Conservation (phyloP, 2,888 invertebrate species). For the Cordilura impudica region DNA sequence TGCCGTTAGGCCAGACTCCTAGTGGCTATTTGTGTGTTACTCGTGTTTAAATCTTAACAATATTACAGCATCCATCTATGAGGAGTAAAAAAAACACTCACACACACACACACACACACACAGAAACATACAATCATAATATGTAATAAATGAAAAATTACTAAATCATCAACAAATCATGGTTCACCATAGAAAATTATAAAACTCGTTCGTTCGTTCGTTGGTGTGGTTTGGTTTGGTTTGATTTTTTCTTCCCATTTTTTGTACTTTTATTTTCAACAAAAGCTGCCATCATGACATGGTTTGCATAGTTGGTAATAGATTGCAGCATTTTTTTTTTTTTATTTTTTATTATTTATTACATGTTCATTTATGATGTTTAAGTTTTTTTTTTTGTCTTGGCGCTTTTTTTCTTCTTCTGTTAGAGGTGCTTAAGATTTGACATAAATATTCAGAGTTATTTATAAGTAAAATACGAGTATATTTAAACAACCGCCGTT, state of each 20-base stretch:
- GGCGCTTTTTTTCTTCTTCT: not conserved
- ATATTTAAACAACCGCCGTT: slow-evolving; percentile 17
- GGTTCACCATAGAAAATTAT: slow-evolving; percentile 42
- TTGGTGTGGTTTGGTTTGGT: slow-evolving; percentile 1
- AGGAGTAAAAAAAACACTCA: not conserved
- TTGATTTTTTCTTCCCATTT: not conserved
- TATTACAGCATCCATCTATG: slow-evolving; percentile 45
- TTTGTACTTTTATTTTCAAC: not conserved
- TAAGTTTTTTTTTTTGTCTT: not conserved
- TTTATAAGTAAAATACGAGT: slow-evolving; percentile 46
- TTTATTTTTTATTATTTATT: slow-evolving; percentile 47
- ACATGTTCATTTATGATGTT: slow-evolving; percentile 35
- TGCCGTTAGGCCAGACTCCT: not conserved
- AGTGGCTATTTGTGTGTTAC: not conserved
- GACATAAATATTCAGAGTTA: slow-evolving; percentile 54
- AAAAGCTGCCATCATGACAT: slow-evolving; percentile 6
- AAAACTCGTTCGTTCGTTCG: slow-evolving; percentile 40
- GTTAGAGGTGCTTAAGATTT: slow-evolving; percentile 45
- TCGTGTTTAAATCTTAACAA: slow-evolving; percentile 28
- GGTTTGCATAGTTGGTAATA: slow-evolving; percentile 3
- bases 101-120: too few species aligned
- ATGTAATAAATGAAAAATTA: slow-evolving; percentile 47
- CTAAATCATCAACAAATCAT: slow-evolving; percentile 50
- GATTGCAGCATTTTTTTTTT: slow-evolving; percentile 47
- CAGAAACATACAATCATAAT: not conserved